A percentile compares a stretch with the other conserved stretches of the same genome.
Conservation (phyloP, 2,888 invertebrate species). For the Steinernema hermaphroditum region DNA sequence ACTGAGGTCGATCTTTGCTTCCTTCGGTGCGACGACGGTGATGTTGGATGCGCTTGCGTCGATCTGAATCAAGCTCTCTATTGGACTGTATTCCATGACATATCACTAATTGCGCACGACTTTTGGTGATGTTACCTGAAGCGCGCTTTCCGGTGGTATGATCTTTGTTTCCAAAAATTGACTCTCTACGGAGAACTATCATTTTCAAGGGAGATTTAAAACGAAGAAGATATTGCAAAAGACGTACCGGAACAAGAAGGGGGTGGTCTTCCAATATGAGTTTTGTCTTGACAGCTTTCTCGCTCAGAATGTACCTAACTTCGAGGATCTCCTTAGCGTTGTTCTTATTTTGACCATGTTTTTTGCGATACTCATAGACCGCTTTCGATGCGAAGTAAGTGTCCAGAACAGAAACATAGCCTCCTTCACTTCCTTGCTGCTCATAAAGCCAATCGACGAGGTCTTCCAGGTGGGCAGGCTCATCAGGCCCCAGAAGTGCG, state of each 20-base stretch:
- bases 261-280: background rate
- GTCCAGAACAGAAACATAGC: slow-evolving; percentile 57
- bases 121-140: too few species aligned
- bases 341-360: background rate
- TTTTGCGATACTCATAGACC: slow-evolving; percentile 50
- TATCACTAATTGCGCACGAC: too few species aligned
- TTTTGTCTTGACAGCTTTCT: too few species aligned
- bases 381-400: slow-evolving; percentile 59
- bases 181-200: too few species aligned
- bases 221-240: too few species aligned
- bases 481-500: too few species aligned
- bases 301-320: too few species aligned
- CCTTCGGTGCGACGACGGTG: slow-evolving; percentile 34
- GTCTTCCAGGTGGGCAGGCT: slow-evolving; percentile 57
- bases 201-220: background rate
- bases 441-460: slow-evolving; percentile 63
- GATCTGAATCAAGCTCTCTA: too few species aligned
- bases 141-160: too few species aligned
- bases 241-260: background rate
- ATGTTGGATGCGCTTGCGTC: background rate
- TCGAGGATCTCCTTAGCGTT: too few species aligned
- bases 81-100: too few species aligned
- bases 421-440: slow-evolving; percentile 52
- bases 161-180: too few species aligned
- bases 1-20: slow-evolving; percentile 52